phyloP scores from a whole-genome alignment of 1,140 invertebrate species.

The Teleopsis dalmanni region DNA sequence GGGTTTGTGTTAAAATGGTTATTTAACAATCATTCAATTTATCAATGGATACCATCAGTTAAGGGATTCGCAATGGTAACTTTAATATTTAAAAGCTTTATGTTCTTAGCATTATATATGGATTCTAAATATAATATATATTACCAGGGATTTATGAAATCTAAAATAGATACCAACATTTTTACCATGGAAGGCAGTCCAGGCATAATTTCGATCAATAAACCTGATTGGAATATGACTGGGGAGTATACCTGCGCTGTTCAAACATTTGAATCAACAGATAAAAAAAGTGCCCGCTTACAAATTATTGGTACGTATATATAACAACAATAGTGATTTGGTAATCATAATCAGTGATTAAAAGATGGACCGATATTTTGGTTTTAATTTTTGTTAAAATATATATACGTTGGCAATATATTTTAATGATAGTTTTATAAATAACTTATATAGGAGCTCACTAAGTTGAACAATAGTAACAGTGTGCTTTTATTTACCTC shows the following conservation, averaged over 20 bases:
- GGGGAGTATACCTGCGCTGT: conserved; percentile 43
- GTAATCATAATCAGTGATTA: too few species aligned
- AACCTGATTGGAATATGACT: conserved; percentile 44
- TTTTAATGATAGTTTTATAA: too few species aligned
- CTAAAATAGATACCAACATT: conserved; percentile 42
- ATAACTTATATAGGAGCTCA: too few species aligned
- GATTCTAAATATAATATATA: conserved; percentile 14
- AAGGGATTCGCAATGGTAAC: conserved; percentile 43
- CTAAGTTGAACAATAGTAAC: too few species aligned
- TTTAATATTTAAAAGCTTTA: neutral
- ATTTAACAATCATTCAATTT: conserved; percentile 42
- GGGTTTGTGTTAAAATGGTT: conserved; percentile 44
- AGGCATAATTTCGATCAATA: conserved; percentile 42
- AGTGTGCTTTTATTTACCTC: too few species aligned
- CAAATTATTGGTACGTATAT: conserved; percentile 41
- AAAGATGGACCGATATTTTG: too few species aligned
- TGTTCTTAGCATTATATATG: conserved; percentile 34
- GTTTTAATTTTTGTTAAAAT: too few species aligned
- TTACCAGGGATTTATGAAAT: conserved; percentile 40
- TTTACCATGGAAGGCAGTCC: conserved; percentile 38
- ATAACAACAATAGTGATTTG: too few species aligned
- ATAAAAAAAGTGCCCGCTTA: conserved; percentile 42
- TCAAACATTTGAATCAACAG: conserved; percentile 42
- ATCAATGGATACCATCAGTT: conserved; percentile 43
- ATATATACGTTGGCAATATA: too few species aligned